phyloP scores from a whole-genome alignment of 2,113 vertebrate species.

The Hydrolagus affinis region DNA sequence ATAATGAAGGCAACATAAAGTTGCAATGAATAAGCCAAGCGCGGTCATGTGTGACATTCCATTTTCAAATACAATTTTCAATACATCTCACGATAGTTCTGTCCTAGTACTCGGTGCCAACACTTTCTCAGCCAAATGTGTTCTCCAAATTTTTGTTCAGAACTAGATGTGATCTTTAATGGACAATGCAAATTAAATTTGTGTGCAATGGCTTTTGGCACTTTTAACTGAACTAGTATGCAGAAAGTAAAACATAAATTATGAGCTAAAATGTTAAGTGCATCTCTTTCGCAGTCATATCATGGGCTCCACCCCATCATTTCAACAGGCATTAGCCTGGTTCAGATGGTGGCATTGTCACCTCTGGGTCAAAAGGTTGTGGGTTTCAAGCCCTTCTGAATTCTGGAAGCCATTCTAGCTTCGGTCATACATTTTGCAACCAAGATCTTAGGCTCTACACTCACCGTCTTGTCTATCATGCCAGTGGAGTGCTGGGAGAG shows the following conservation, averaged over 20 bases:
- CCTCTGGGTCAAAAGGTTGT: no score
- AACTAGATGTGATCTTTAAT: conserved; percentile 29
- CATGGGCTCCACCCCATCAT: no score
- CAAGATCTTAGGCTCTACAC: no score
- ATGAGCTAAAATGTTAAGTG: background rate
- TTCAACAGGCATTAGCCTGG: no score
- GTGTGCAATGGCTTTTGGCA: background rate
- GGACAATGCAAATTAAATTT: conserved; percentile 26
- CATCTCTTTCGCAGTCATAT: background rate
- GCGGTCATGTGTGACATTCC: conserved; percentile 7
- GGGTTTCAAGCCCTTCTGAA: background rate
- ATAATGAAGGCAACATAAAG: background rate
- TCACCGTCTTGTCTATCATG: no score
- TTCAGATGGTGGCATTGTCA: no score
- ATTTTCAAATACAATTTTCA: conserved; percentile 26
- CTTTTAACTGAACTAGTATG: no score
- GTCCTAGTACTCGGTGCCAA: background rate
- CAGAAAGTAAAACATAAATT: background rate
- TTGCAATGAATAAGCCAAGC: background rate
- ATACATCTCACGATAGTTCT: conserved; percentile 13
- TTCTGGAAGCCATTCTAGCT: background rate
- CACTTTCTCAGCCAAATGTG: background rate
- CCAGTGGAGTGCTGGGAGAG: no score
- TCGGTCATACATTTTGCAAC: background rate
- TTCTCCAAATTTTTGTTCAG: conserved; percentile 22